phyloP scores from a whole-genome alignment of 2,888 invertebrate species.

The Caenorhabditis plicata region DNA sequence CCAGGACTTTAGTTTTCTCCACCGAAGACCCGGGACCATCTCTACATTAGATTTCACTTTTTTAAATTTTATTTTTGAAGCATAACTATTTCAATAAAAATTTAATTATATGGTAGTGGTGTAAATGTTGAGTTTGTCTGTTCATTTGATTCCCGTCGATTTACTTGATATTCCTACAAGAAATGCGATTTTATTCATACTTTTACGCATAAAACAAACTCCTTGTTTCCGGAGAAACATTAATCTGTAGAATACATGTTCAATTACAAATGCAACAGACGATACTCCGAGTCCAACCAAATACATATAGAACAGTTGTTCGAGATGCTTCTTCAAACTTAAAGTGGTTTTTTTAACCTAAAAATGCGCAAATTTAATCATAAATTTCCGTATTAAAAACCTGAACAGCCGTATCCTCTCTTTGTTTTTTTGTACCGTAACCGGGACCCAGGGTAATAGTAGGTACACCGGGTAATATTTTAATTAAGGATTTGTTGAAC shows the following conservation, averaged over 20 bases:
- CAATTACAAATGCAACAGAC: conserved; percentile 14
- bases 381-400: too few species aligned
- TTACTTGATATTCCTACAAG: conserved; percentile 23
- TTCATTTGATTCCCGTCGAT: conserved; percentile 13
- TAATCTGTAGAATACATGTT: conserved; percentile 18
- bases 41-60: too few species aligned
- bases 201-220: neutral
- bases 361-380: neutral
- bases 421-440: conserved; percentile 34
- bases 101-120: conserved; percentile 13
- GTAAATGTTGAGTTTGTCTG: conserved; percentile 20
- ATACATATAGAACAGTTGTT: conserved; percentile 40
- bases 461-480: conserved; percentile 44
- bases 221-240: conserved; percentile 16
- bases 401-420: conserved; percentile 35
- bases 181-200: neutral
- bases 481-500: conserved; percentile 48
- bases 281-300: conserved; percentile 25
- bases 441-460: conserved; percentile 42
- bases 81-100: too few species aligned
- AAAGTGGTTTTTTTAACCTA: conserved; percentile 29
- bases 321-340: conserved; percentile 32
- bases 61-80: too few species aligned
- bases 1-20: too few species aligned
- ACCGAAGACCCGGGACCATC: too few species aligned